Evolutionary conservation across 2,797 vertebrate genomes (phyloP), one percentile per base, ranked within the genome.

Genomic region (Spondyliosoma cantharus): DNA sequence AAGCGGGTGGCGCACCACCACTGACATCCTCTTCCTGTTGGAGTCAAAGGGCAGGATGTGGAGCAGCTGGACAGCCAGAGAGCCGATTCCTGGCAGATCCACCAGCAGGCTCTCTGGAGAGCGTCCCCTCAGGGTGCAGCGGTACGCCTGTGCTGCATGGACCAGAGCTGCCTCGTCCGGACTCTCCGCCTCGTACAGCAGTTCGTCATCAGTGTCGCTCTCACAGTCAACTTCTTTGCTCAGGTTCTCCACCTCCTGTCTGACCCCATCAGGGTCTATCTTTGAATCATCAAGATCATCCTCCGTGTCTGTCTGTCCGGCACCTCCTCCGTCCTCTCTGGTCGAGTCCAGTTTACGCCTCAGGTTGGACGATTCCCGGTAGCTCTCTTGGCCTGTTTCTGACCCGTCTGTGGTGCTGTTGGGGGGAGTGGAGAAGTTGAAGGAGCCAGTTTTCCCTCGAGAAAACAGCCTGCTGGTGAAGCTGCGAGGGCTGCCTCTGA

Each of bases 91-190:
- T 1, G 94, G 93, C 0, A 99, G 87, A 20, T 97, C 95, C 83
- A 99, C 95, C 20, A 93, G 86, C 66, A 98, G 88, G 83, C 95
- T 95, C 56, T 96, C 96, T 1, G 96, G 93, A 4, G 95, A 96
- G 60, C 96, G 96, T 4, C 95, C 96, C 75, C 86, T 92, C 71
- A 99, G 92, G 81, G 95, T 94, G 88, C 96, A 98, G 15, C 68
- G 93, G 81, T 99, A 99, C 2, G 97, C 97, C 56, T 91, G 91
- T 16, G 98, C 98, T 0, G 98, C 97, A 0, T 99, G 95, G 56
- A 99, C 98, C 74, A 99, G 82, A 5, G 98, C 98, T 0, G 97
- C 97, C 91, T 99, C 98, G 0, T 99, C 98, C 0, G 98, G 98
- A 84, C 97, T 98, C 89, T 98, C 97, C 0, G 98, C 97, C 85